Evolutionary conservation across 1,140 invertebrate genomes (phyloP).

Genomic region (Philaenus spumarius): DNA sequence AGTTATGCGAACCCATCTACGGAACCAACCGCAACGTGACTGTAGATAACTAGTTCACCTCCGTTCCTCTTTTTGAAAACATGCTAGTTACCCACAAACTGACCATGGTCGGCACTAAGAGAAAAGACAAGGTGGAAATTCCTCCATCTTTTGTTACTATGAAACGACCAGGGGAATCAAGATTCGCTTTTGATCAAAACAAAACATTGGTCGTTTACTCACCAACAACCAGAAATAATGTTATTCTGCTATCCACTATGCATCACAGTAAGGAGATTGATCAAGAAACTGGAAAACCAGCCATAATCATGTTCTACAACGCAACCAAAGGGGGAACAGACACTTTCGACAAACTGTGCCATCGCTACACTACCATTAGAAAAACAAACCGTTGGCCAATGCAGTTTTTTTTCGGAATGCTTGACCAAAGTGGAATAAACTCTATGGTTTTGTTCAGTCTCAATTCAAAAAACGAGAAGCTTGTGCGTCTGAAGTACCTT

Average conservation of each 20-base stretch:
- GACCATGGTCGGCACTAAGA: conserved; percentile 15
- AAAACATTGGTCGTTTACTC: conserved; percentile 29
- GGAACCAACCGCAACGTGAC: too few relatives aligned
- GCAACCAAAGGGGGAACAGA: conserved; percentile 35
- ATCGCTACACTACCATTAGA: conserved; percentile 29
- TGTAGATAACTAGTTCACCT: too few relatives aligned
- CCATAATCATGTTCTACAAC: conserved; percentile 35
- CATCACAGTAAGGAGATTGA: conserved; percentile 25
- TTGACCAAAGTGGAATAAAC: conserved; percentile 27
- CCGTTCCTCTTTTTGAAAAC: too few relatives aligned
- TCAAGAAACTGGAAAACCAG: conserved; percentile 27
- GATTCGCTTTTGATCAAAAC: conserved; percentile 15
- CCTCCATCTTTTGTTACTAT: neutral
- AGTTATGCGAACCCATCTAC: too few relatives aligned
- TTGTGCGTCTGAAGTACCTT: neutral
- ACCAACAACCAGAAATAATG: conserved; percentile 20
- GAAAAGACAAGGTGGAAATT: conserved; percentile 20
- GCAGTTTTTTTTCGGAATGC: conserved; percentile 32
- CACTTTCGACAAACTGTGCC: conserved; percentile 34
- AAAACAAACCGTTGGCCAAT: conserved; percentile 34
- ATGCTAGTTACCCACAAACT: too few relatives aligned
- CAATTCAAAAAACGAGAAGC: conserved; percentile 10
- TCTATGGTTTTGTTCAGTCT: conserved; percentile 26
- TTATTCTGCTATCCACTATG: conserved; percentile 30
- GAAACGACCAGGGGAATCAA: conserved; percentile 6